phyloP scores from a whole-genome alignment of 1,140 invertebrate genomes.

The Copidosoma floridanum region DNA sequence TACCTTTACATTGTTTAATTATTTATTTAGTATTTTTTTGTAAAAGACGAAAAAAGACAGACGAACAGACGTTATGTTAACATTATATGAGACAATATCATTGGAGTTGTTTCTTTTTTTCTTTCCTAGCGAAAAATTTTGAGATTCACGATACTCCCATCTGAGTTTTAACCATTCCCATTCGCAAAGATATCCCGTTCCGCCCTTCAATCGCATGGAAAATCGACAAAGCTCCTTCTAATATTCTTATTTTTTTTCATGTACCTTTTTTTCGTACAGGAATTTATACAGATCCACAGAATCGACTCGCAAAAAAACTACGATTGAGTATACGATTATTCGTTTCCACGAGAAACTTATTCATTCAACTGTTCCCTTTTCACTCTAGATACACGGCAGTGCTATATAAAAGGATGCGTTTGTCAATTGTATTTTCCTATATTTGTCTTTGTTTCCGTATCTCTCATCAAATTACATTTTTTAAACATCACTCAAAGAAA shows the following conservation, averaged over 20 bases:
- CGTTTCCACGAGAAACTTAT: not conserved
- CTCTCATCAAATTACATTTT: constrained; percentile 7
- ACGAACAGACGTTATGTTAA: constrained; percentile 50
- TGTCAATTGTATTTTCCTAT: not conserved
- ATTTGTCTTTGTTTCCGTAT: not conserved
- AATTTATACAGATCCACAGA: constrained; percentile 6
- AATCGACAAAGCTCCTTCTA: constrained; percentile 7
- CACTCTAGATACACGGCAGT: constrained; percentile 7
- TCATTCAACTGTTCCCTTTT: not conserved
- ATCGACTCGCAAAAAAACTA: constrained; percentile 5
- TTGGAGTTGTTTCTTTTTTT: too few relatives aligned
- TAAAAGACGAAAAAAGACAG: constrained; percentile 49
- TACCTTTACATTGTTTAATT: too few relatives aligned
- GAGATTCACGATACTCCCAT: too few relatives aligned
- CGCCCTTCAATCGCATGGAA: constrained; percentile 2
- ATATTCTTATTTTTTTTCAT: not conserved
- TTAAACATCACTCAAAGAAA: not conserved
- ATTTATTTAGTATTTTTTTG: constrained; percentile 38
- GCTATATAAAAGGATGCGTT: constrained; percentile 21
- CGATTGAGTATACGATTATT: not conserved
- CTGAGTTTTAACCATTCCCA: too few relatives aligned
- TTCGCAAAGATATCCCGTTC: too few relatives aligned
- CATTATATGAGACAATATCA: too few relatives aligned
- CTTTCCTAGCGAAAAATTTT: too few relatives aligned
- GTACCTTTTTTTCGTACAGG: not conserved